Percentiles rank a stretch among this genome's conserved stretches.
Conservation (phyloP, 2,888 invertebrate genomes). For the Trissolcus japonicus region DNA sequence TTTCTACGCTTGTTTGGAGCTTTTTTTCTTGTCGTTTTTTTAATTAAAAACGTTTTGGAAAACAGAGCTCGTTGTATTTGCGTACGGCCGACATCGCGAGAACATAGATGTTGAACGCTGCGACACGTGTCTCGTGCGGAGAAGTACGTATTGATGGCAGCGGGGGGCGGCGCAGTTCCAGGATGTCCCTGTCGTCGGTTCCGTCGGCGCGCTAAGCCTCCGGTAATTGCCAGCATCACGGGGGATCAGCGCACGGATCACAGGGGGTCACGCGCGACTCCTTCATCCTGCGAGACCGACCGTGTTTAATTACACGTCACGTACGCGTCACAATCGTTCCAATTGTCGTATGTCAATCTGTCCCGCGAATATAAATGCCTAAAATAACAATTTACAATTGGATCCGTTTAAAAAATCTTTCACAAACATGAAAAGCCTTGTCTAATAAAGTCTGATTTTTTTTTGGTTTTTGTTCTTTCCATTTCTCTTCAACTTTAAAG, state of each 20-base stretch:
- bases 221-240: slow-evolving; percentile 75
- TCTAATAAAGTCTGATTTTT: too few relatives aligned
- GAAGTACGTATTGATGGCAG: slow-evolving; percentile 66
- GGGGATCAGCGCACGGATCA: slow-evolving; percentile 67
- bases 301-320: slow-evolving; percentile 74
- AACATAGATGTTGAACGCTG: slow-evolving; percentile 64
- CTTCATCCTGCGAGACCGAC: slow-evolving; percentile 62
- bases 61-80: slow-evolving; percentile 40
- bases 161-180: slow-evolving; percentile 59
- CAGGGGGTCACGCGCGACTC: slow-evolving; percentile 69
- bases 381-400: not conserved
- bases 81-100: slow-evolving; percentile 62
- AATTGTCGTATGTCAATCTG: slow-evolving; percentile 58
- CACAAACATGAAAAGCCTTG: too few relatives aligned
- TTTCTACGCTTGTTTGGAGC: not conserved
- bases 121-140: slow-evolving; percentile 69
- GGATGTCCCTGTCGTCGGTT: slow-evolving; percentile 64
- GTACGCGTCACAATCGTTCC: slow-evolving; percentile 63
- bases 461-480: too few relatives aligned
- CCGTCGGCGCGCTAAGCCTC: slow-evolving; percentile 69
- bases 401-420: too few relatives aligned
- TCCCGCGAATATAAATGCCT: slow-evolving; percentile 36
- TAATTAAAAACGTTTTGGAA: slow-evolving; percentile 46
- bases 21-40: too few relatives aligned
- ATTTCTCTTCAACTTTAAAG: too few relatives aligned